These are phyloP conservation scores for Chloroceryle inda DNA, from an alignment of 2,797 vertebrate genomes.

Conservation along the genomic window DNA sequence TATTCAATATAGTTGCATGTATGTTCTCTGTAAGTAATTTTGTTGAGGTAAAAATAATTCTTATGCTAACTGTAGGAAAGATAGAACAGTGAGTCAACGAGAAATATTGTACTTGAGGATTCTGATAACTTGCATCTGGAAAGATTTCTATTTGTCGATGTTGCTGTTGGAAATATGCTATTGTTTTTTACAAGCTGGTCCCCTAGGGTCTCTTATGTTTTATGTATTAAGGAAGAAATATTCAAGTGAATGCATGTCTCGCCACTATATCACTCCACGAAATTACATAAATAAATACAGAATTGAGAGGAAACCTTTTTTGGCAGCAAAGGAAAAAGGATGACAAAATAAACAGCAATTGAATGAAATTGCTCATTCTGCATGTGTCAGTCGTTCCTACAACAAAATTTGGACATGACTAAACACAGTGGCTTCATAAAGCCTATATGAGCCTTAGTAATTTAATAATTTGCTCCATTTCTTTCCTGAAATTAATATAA, in stretches of 20 bases:
- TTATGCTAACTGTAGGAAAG: constrained; percentile 13
- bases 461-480: neutral
- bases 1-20: neutral
- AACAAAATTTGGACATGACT: neutral
- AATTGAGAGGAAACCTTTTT: neutral
- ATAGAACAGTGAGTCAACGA: neutral
- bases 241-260: neutral
- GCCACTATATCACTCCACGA: neutral
- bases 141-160: neutral
- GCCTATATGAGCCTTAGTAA: neutral
- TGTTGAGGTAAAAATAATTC: constrained; percentile 5
- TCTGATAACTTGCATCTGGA: neutral
- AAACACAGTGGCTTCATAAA: neutral
- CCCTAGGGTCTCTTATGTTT: neutral
- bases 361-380: neutral
- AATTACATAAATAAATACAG: constrained; percentile 19
- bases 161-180: neutral
- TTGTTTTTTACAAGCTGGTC: constrained; percentile 1
- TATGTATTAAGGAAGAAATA: neutral
- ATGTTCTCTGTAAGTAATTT: neutral
- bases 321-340: neutral
- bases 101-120: constrained; percentile 17
- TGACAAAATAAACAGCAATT: neutral
- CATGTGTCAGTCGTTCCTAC: neutral
- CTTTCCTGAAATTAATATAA: neutral